Evolutionary conservation across 2,888 invertebrate genomes (phyloP), one percentile per base, ranked within the genome.

Genomic region (Sphaerolaimus hirsutus): DNA sequence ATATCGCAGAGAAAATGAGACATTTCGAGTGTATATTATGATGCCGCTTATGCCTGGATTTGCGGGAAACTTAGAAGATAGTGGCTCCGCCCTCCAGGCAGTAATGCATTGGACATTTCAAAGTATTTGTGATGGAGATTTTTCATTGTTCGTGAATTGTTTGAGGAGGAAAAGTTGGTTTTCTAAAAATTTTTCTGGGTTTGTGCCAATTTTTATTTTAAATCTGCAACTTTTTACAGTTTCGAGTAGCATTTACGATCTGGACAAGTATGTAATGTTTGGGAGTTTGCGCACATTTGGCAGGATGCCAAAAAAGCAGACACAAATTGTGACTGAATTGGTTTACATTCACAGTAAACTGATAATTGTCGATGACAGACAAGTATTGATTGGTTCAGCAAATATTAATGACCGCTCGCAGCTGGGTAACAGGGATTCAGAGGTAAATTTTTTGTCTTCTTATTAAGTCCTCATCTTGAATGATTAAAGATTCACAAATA

Each of bases 321-420:
- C 7, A 32, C 32, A 50, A 14, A 57, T 71, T 68, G 77, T 89
- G 42, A 83, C 87, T 0, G 93, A 93, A 65, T 70, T 93, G 10
- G 77, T 97, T 47, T 97, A 97, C 66, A 87, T 97, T 17, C 93
- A 97, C 68, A 87, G 89, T 48, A 97, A 97, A 68, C 68, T 97
- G 48, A 73, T 93, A 67, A 84, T 97, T 50, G 80, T 80, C 1
- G 93, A 97, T 62, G 93, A 97, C 64, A 75, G 76, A 35, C 47
- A 75, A 2, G 76, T 83, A 0, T 86, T 97, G 51, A 89, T 91
- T 58, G 93, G 93, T 21, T 91, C 89, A 4, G 91, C 93, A 0
- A 97, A 97, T 62, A 87, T 97, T 55, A 97, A 97, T 61, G 93
- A 97, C 64, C 71, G 93, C 45, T 89, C 87, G 47, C 75, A 93